Percentiles rank a stretch among this genome's conserved stretches.
phyloP scores from a whole-genome alignment of 2,113 vertebrate species.

The Connochaetes taurinus region DNA sequence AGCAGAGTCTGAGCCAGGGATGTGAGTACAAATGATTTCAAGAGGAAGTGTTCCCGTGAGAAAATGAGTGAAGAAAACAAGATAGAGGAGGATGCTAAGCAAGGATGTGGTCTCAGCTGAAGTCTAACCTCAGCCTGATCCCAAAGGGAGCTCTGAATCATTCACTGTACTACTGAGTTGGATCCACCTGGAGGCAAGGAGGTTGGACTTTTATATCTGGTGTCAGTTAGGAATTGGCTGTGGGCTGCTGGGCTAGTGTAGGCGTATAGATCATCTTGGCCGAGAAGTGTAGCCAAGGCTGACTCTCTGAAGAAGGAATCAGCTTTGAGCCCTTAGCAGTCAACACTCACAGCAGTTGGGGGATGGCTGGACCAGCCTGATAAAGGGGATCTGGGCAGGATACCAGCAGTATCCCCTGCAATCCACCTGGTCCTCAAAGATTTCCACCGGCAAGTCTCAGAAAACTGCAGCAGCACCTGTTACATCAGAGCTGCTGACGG shows the following conservation, averaged over 20 bases:
- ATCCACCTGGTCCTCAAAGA: not conserved
- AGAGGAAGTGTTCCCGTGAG: not conserved
- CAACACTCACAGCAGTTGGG: not conserved
- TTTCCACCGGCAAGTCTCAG: not conserved
- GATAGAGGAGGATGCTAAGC: not conserved
- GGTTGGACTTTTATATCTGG: not conserved
- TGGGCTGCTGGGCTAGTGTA: not conserved
- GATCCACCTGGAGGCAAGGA: not conserved
- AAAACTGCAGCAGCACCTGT: not conserved
- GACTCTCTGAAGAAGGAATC: not conserved
- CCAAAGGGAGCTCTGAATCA: not conserved
- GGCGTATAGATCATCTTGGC: not conserved
- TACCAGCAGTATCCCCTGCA: not conserved
- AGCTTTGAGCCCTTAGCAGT: not conserved
- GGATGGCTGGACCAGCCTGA: not conserved
- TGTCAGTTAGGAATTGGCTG: not conserved
- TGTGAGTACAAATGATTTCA: not conserved
- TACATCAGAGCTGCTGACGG: not conserved
- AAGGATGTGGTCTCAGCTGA: not conserved
- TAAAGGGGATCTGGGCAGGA: not conserved
- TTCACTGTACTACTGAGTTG: not conserved
- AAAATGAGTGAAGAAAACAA: not conserved
- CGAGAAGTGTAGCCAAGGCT: not conserved
- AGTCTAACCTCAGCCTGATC: not conserved
- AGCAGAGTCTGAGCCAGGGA: not conserved